These are phyloP conservation scores for Lepidothrix coronata DNA, from an alignment of 2,113 vertebrate species.

Conservation along the genomic window DNA sequence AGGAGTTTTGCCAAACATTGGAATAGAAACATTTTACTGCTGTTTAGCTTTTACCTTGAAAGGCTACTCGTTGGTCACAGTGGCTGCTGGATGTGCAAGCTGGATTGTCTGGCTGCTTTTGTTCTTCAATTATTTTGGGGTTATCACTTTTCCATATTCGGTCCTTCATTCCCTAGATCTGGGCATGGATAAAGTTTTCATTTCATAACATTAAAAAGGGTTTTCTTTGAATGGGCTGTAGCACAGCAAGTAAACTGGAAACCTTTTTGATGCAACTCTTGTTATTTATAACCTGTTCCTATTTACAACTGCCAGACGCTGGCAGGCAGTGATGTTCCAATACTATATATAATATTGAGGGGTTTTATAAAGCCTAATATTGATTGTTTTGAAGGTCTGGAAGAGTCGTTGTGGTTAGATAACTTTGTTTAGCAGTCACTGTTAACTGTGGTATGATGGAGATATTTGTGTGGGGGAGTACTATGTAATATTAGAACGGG, in stretches of 20 bases:
- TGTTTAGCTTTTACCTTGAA: not conserved
- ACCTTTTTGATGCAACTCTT: not conserved
- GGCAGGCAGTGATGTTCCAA: not conserved
- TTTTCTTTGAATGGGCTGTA: not conserved
- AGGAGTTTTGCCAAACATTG: not conserved
- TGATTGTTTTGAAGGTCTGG: not conserved
- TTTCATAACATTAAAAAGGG: not conserved
- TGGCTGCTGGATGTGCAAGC: not conserved
- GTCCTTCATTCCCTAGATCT: not conserved
- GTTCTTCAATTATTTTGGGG: not conserved
- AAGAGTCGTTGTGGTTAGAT: not conserved
- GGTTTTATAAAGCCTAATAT: not conserved
- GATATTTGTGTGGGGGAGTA: not conserved
- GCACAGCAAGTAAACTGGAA: not conserved
- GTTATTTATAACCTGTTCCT: constrained; percentile 9
- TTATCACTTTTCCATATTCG: not conserved
- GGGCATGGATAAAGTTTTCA: not conserved
- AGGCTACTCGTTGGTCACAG: not conserved
- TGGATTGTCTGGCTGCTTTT: not conserved
- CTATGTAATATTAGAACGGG: not conserved
- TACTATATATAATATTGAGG: not conserved
- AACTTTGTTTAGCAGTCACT: not conserved
- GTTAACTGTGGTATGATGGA: not conserved
- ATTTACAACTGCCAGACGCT: not conserved
- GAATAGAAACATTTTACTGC: not conserved